Conservation (phyloP, 2,888 invertebrate genomes). For the Lasioglossum vierecki region DNA sequence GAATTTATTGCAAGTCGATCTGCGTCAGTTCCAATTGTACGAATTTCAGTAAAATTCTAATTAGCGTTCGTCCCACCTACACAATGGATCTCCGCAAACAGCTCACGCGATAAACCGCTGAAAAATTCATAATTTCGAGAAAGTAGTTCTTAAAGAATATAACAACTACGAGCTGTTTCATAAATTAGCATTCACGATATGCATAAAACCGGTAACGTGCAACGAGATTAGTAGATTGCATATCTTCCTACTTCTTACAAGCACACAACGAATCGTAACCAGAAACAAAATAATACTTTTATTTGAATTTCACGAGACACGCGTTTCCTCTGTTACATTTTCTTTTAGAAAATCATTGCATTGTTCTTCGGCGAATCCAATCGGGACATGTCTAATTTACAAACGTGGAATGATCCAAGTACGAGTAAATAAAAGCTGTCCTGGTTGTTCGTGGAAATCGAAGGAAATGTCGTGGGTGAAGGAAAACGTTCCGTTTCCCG, state of each 20-base stretch:
- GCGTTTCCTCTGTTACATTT: neutral
- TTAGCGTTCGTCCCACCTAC: neutral
- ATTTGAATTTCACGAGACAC: neutral
- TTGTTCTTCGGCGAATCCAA: neutral
- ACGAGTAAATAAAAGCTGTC: neutral
- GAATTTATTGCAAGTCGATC: neutral
- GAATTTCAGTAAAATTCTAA: neutral
- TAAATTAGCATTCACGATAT: neutral
- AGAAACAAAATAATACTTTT: neutral
- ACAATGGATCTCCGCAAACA: neutral
- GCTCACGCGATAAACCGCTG: neutral
- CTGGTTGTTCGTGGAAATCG: neutral
- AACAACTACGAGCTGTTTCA: neutral
- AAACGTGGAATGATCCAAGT: neutral
- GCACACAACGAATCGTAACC: neutral
- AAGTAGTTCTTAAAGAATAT: neutral
- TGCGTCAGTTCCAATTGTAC: neutral
- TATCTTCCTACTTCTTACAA: neutral
- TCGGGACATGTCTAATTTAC: neutral
- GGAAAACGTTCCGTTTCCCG: constrained; percentile 25
- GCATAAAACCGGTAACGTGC: neutral
- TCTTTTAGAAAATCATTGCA: neutral
- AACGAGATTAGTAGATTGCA: neutral
- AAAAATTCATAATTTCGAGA: neutral
- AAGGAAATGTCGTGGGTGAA: constrained; percentile 40